Conservation (phyloP, 2,797 vertebrate species). For the Sarcophilus harrisii region DNA sequence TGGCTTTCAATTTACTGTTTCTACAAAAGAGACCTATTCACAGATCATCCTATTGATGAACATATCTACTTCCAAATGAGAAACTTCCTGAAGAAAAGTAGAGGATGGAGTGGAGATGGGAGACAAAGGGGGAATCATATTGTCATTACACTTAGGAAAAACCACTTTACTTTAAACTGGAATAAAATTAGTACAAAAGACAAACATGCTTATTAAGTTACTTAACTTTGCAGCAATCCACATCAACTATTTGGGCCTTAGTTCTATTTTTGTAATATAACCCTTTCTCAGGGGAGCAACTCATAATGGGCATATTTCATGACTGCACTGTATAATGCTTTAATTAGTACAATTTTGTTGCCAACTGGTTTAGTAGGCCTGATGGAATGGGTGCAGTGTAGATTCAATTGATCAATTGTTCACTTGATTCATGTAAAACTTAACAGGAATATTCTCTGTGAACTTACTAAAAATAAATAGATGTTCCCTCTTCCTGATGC, state of each 20-base stretch:
- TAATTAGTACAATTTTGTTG: not conserved
- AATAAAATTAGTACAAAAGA: slow-evolving; percentile 8
- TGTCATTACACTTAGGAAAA: not conserved
- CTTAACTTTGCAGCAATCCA: not conserved
- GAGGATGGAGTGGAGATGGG: not conserved
- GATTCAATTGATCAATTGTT: not conserved
- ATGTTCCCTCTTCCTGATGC: not conserved
- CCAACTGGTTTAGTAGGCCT: not conserved
- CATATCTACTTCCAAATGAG: not conserved
- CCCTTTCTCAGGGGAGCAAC: slow-evolving; percentile 6
- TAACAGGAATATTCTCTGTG: not conserved
- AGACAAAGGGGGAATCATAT: not conserved
- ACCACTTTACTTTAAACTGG: slow-evolving; percentile 10
- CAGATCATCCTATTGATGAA: not conserved
- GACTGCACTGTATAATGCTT: not conserved
- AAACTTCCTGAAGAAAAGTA: not conserved
- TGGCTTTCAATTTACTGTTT: not conserved
- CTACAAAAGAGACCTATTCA: not conserved
- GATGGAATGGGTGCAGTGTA: slow-evolving; percentile 9
- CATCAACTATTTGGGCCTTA: not conserved
- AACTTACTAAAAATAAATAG: not conserved
- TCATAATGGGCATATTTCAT: not conserved
- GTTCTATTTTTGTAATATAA: not conserved
- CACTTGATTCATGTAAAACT: not conserved
- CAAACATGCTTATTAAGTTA: not conserved